phyloP scores from a whole-genome alignment of 2,797 vertebrate genomes.

The Fistularia commersonii region DNA sequence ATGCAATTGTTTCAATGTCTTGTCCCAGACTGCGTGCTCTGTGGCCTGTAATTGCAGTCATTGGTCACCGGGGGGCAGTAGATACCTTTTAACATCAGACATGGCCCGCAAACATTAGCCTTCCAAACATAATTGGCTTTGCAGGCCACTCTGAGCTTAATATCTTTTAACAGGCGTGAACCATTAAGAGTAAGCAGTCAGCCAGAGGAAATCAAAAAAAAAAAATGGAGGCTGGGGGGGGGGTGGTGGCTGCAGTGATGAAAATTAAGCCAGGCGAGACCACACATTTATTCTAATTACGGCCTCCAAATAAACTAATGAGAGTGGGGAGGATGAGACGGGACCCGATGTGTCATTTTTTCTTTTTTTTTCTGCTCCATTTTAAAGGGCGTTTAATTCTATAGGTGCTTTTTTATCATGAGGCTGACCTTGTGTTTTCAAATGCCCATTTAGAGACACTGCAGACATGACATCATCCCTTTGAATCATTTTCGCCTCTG shows the following conservation, averaged over 20 bases:
- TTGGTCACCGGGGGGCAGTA: conserved; percentile 70
- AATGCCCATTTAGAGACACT: conserved; percentile 30
- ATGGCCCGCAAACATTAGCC: conserved; percentile 40
- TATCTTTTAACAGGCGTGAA: conserved; percentile 75
- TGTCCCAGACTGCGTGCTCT: neutral
- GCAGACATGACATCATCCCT: conserved; percentile 67
- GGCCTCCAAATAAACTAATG: conserved; percentile 58
- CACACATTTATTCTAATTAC: conserved; percentile 74
- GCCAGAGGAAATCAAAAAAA: conserved; percentile 61
- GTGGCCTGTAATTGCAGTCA: conserved; percentile 27
- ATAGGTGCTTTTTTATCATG: conserved; percentile 29
- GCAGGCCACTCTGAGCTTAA: conserved; percentile 70
- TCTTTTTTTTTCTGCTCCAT: conserved; percentile 11
- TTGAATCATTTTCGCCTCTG: conserved; percentile 42
- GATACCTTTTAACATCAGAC: conserved; percentile 53
- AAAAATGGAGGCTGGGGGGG: conserved; percentile 1
- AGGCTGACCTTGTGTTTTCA: conserved; percentile 57
- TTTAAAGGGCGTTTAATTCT: conserved; percentile 36
- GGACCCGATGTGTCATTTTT: conserved; percentile 43
- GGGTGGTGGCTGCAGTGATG: conserved; percentile 43
- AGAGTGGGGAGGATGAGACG: conserved; percentile 44
- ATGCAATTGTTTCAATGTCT: neutral
- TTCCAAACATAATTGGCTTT: conserved; percentile 68
- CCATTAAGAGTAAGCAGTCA: conserved; percentile 65
- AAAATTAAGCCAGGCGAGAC: conserved; percentile 66